Conservation (phyloP, 2,113 vertebrate genomes). For the Sturnus vulgaris region DNA sequence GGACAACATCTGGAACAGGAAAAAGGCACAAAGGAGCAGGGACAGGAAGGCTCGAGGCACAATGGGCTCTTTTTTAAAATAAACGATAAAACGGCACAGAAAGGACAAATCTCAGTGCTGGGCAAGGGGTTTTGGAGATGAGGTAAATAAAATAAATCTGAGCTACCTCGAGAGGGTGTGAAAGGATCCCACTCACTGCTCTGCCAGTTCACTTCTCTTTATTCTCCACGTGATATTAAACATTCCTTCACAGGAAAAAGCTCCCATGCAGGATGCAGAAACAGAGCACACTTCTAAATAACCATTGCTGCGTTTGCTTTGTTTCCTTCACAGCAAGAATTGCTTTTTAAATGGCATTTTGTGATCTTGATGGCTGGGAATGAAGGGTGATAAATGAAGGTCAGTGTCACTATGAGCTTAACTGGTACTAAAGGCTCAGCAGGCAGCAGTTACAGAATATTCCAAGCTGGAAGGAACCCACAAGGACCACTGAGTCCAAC, state of each 20-base stretch:
- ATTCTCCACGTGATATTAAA: neutral
- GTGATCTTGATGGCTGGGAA: neutral
- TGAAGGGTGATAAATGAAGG: neutral
- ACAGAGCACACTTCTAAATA: neutral
- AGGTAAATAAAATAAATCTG: neutral
- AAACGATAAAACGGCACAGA: rapidly evolving
- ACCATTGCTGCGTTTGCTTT: neutral
- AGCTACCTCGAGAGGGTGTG: neutral
- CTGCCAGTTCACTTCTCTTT: neutral
- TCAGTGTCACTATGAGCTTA: neutral
- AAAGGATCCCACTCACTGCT: neutral
- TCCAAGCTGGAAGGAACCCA: neutral
- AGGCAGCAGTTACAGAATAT: neutral
- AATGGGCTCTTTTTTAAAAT: neutral
- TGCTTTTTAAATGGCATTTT: neutral
- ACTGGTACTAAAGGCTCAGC: neutral
- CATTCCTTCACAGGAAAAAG: neutral
- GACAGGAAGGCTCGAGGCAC: slow-evolving; percentile 9
- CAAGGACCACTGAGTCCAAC: neutral
- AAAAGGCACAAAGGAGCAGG: slow-evolving; percentile 21
- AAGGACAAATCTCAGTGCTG: neutral
- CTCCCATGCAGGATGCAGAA: neutral
- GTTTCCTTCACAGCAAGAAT: neutral
- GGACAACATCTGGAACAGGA: neutral
- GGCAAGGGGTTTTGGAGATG: neutral